phyloP scores from a whole-genome alignment of 2,888 invertebrate species.

The Metallyticus violacea region DNA sequence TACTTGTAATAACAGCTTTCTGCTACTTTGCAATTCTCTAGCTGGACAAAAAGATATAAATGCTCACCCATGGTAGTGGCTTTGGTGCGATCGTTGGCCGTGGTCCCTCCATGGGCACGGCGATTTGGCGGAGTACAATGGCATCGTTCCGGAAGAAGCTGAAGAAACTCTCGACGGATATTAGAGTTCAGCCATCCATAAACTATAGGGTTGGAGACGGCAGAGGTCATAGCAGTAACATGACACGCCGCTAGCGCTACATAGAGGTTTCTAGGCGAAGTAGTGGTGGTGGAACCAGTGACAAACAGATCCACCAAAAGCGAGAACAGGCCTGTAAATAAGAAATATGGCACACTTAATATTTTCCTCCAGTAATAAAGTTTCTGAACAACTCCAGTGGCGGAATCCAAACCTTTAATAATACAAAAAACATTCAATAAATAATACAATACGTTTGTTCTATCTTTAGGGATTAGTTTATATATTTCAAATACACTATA shows the following conservation, averaged over 20 bases:
- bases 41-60: too few species aligned
- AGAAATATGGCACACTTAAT: neutral
- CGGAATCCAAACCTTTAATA: too few species aligned
- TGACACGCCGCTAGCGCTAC: slow-evolving; percentile 52
- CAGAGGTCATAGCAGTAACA: slow-evolving; percentile 55
- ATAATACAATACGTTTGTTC: too few species aligned
- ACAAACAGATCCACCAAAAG: slow-evolving; percentile 25
- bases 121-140: slow-evolving; percentile 8
- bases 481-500: too few species aligned
- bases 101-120: neutral
- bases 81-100: neutral
- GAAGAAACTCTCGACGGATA: slow-evolving; percentile 51
- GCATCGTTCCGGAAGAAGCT: slow-evolving; percentile 36
- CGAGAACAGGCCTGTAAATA: slow-evolving; percentile 24
- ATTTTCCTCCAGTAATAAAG: too few species aligned
- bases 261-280: slow-evolving; percentile 41
- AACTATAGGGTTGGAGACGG: slow-evolving; percentile 57
- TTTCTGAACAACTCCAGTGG: too few species aligned
- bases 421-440: too few species aligned
- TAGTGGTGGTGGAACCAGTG: neutral
- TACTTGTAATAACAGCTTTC: too few species aligned
- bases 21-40: too few species aligned
- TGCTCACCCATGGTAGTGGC: slow-evolving; percentile 13
- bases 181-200: slow-evolving; percentile 62
- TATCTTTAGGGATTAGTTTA: too few species aligned